Base-by-base conservation (phyloP, 2,113 vertebrate species). In the Vimba vimba region DNA sequence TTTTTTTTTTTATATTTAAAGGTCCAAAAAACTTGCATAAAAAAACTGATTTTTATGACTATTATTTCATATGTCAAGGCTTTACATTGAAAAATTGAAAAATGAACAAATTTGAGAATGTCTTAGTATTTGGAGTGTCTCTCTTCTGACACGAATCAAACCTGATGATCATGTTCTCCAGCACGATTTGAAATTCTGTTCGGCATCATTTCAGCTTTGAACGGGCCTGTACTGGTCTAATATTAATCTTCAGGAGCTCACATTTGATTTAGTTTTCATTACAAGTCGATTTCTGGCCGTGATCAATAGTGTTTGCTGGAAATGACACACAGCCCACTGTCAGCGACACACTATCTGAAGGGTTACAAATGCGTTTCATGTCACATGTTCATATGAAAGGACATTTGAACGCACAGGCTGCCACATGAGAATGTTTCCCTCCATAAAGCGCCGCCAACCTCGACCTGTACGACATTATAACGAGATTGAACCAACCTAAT, bases 221-320 rank as follows among this genome's bases (percentile, higher is more conserved):
- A 43, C 19, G 19, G 19, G 55, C 55, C 55, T 21, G 19, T 23
- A 21, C 66, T 4, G 15, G 7, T 66, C 21, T 59, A 17, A 43
- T 30, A 43, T 55, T 30, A 39, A 84, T 78, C 33, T 78, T 64
- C 30, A 45, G n/a, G 47, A 60, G 43, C 21, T 25, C 33, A 19
- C 43, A 25, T 85, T 85, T 78, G 68, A 78, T 84, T 85, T 83
- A 68, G 30, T 74, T 85, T 81, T 86, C 87, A 85, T 81, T 82
- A 83, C 52, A 25, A 43, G 57, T 55, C 74, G 21, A 79, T 90
- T 83, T 83, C 78, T 64, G 55, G 36, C 59, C 3, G 17, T 86
- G 88, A 89, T 89, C 82, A 59, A 89, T 87, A 75, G n/a, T 59
- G 50, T 76, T 88, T 68, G 71, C 80, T 75, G 59, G 78, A 85